phyloP scores from a whole-genome alignment of 2,797 vertebrate genomes.

The Apogon hyalosoma region DNA sequence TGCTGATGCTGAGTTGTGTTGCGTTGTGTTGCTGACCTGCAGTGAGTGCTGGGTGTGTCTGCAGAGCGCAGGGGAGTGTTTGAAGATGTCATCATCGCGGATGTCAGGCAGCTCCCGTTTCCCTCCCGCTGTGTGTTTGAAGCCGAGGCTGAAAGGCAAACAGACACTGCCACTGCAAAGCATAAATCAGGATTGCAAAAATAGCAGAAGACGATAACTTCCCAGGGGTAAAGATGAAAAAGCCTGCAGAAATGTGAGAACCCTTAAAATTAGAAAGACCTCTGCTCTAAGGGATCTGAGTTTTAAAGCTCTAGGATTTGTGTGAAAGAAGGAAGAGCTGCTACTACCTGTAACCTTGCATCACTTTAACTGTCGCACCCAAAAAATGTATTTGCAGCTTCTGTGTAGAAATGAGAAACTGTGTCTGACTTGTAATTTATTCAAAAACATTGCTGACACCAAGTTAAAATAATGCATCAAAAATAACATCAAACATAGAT shows the following conservation, averaged over 20 bases:
- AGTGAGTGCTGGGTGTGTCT: conserved; percentile 81
- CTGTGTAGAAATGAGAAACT: too few relatives aligned
- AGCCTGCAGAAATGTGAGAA: background rate
- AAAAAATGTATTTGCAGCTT: background rate
- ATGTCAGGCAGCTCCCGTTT: conserved; percentile 24
- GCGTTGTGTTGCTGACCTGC: conserved; percentile 68
- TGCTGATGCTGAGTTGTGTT: conserved; percentile 75
- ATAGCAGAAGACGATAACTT: conserved; percentile 8
- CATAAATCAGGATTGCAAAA: conserved; percentile 20
- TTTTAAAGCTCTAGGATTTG: conserved; percentile 9
- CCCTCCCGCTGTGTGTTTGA: conserved; percentile 39
- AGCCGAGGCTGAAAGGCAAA: conserved; percentile 31
- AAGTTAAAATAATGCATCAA: too few relatives aligned
- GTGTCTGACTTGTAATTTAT: too few relatives aligned
- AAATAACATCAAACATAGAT: too few relatives aligned
- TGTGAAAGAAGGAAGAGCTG: conserved; percentile 3
- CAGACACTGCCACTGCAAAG: conserved; percentile 9
- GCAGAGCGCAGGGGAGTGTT: conserved; percentile 63
- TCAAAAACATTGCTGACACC: too few relatives aligned
- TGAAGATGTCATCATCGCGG: conserved; percentile 63
- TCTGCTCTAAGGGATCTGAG: background rate
- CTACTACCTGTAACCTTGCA: conserved; percentile 8
- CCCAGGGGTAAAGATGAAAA: conserved; percentile 16
- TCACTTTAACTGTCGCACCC: background rate
- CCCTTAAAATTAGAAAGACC: conserved; percentile 8